Percentiles rank a stretch among this genome's conserved stretches.
Evolutionary conservation across 2,797 vertebrate species (phyloP).

Genomic region (Spinus pinus): DNA sequence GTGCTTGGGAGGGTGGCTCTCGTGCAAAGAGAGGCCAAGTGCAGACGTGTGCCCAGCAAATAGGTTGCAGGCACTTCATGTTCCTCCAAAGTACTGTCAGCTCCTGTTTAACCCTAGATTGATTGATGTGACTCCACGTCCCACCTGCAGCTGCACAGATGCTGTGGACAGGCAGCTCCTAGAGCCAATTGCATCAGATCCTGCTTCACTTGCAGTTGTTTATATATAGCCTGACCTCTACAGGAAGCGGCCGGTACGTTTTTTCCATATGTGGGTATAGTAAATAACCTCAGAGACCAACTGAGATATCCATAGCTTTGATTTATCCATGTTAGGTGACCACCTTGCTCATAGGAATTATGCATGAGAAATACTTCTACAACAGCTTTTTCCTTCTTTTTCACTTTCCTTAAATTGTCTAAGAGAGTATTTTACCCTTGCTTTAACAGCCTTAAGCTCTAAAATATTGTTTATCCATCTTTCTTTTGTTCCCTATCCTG

Average conservation of each 20-base stretch:
- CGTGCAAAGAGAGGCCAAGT: neutral
- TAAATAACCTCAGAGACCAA: neutral
- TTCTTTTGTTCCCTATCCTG: neutral
- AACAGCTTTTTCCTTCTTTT: neutral
- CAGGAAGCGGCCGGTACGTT: neutral
- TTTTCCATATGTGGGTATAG: neutral
- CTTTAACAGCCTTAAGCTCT: neutral
- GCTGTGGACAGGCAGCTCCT: rapidly evolving
- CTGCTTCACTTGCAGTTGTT: neutral
- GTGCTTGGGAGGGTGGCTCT: neutral
- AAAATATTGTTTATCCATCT: neutral
- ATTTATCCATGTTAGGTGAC: neutral
- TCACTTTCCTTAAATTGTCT: neutral
- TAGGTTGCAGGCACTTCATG: neutral
- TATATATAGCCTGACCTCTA: neutral
- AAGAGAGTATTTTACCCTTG: neutral
- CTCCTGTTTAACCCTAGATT: constrained; percentile 27
- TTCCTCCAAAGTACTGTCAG: constrained; percentile 43
- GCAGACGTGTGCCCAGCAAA: neutral
- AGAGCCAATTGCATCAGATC: neutral
- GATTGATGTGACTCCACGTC: neutral
- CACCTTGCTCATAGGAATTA: neutral
- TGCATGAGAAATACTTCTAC: neutral
- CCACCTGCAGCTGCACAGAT: constrained; percentile 19
- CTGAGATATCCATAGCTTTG: neutral